Base-by-base conservation (phyloP, 2,113 vertebrate species). In the Dermatemys mawii region DNA sequence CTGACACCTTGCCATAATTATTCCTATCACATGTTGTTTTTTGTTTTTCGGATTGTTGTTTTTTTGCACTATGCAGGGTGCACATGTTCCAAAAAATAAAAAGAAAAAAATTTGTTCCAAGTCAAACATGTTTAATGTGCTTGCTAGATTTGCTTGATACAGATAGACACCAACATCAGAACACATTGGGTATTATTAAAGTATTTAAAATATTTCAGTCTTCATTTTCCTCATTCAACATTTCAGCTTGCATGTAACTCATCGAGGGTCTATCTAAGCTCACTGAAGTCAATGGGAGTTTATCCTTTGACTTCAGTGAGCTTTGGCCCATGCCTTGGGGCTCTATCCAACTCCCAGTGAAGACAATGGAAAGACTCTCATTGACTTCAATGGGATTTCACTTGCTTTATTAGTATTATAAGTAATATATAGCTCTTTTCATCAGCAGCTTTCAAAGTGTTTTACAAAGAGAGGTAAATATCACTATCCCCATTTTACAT, bases 111-210 rank as follows among this genome's bases (percentile, higher is more conserved):
- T 22, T 5, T 8, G 6, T 70, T 38, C 8, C 2, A 19, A 38
- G n/a, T 21, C 9, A 70, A 70, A 70, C n/a, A n/a, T n/a, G 96
- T 97, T 96, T 94, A 67, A 94, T 93, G 44, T 73, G 48, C 50
- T 93, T 93, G 41, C 67, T 93, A 75, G 78, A 76, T 86, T 87
- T 57, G 95, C 83, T 78, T 84, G 13, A 5, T 92, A 83, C 21
- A 88, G 89, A 60, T 92, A 96, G 92, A 93, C 93, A 91, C 67
- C 94, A 95, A 75, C 89, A 76, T 95, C 96, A 92, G 93, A 95
- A 83, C 35, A 1, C 21, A 81, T 67, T 87, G 67, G 44, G 67
- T 95, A 17, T 82, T 90, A 83, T 78, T 79, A 92, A 79, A 85
- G 44, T 44, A 90, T 32, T 27, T 75, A 87, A 93, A 75, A 2